Percentiles rank a stretch among this genome's conserved stretches.
These are phyloP conservation scores for Pelodiscus sinensis DNA, from an alignment of 2,113 vertebrate genomes.

Conservation along the genomic window DNA sequence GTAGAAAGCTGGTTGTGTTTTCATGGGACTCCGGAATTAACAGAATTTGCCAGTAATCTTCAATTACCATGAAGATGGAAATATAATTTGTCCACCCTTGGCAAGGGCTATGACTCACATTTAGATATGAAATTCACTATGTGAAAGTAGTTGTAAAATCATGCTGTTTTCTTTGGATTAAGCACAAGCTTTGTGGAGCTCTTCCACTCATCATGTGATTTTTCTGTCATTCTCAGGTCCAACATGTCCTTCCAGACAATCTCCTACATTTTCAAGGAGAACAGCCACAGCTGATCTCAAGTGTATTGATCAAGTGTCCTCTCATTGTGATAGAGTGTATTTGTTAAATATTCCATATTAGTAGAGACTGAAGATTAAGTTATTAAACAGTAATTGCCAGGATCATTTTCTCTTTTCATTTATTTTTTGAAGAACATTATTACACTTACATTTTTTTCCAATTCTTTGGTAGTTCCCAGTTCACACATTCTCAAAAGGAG, in stretches of 20 bases:
- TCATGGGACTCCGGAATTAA: no score
- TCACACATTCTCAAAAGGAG: no score
- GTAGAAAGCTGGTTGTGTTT: background rate
- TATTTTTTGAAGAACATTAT: no score
- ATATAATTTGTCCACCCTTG: background rate
- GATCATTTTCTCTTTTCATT: no score
- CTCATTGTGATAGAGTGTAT: background rate
- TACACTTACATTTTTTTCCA: no score
- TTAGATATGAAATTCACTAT: background rate
- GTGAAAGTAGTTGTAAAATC: background rate
- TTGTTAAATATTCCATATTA: slow-evolving; percentile 24
- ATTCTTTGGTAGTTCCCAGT: no score
- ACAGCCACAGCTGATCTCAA: background rate
- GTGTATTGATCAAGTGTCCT: background rate
- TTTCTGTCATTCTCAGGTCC: background rate
- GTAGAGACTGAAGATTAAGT: background rate
- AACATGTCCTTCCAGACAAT: background rate
- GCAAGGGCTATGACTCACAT: background rate
- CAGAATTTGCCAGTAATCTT: background rate
- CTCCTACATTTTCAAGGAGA: background rate
- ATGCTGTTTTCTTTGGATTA: background rate
- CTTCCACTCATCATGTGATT: background rate
- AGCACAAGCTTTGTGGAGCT: background rate
- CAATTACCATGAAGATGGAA: background rate
- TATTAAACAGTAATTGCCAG: no score